Conservation (phyloP, 2,113 vertebrate species). For the Baryphthengus martii region DNA sequence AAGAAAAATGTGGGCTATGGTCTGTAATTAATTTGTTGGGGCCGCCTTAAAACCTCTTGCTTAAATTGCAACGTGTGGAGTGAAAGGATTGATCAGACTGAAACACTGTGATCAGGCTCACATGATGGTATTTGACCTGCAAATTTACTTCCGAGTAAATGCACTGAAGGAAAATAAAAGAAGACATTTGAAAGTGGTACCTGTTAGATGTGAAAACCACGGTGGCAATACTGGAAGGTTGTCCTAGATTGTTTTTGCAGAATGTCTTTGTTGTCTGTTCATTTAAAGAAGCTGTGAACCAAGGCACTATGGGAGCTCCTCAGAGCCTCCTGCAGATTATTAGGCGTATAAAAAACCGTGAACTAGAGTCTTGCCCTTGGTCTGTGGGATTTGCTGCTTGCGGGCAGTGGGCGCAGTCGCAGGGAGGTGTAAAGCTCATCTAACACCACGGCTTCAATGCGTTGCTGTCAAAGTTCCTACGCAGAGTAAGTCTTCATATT, state of each 20-base stretch:
- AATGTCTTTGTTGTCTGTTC: not conserved
- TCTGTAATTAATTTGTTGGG: not conserved
- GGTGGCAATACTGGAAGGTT: not conserved
- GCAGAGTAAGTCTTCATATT: not conserved
- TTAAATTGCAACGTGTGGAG: not conserved
- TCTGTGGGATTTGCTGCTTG: not conserved
- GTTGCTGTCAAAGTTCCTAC: not conserved
- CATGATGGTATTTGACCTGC: not conserved
- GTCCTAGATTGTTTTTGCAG: not conserved
- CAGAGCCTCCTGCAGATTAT: too few species aligned
- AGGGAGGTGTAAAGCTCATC: not conserved
- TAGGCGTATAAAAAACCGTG: not conserved
- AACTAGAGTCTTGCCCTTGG: not conserved
- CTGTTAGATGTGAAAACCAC: not conserved
- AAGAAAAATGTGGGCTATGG: not conserved
- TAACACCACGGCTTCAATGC: not conserved
- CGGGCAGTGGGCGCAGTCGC: not conserved
- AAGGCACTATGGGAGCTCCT: fast-evolving
- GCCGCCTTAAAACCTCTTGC: not conserved
- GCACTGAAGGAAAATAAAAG: not conserved
- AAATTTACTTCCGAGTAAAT: not conserved
- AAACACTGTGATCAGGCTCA: not conserved
- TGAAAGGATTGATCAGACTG: not conserved
- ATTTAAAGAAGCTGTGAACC: not conserved
- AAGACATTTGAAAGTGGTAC: fast-evolving